Base-by-base conservation (phyloP, 2,888 invertebrate species). In the Minunthozetes semirufus region DNA sequence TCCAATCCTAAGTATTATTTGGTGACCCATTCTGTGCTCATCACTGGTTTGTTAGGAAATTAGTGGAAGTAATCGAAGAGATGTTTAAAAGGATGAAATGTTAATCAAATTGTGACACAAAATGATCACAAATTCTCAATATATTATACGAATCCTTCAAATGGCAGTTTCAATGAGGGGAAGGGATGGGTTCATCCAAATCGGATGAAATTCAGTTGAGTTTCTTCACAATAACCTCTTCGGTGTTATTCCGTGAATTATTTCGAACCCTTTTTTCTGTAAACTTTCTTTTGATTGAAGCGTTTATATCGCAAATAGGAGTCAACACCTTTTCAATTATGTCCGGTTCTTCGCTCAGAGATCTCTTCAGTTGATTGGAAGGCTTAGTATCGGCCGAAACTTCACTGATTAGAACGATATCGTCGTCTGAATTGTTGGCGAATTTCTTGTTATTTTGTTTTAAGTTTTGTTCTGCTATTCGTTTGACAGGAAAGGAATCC, bases 151-250 rank as follows among this genome's bases (percentile, higher is more conserved):
- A 19, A 22, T 5, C 15, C 13, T 17, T 48, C 15, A 48, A 48
- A 3, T 48, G 48, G 3, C n/a, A n/a, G 42, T 42, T 42, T 42
- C 8, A 53, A 53, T 53, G 19, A 53, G 5, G 17, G 19, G 15
- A 53, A 53, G 5, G 5, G 19, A 6, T n/a, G n/a, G n/a, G n/a
- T n/a, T n/a, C n/a, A n/a, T n/a, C n/a, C n/a, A n/a, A n/a, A n/a
- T n/a, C n/a, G n/a, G n/a, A n/a, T n/a, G n/a, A n/a, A n/a, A n/a
- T 25, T 9, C 22, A 61, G 25, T 61, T 61, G 29, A 61, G 25
- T 61, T 61, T 61, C 17, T 61, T 61, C 1, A 61, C 61, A 61
- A 61, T 61, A n/a, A 61, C 29, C 29, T 61, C 61, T 1, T 61
- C 61, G 29, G 27, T 9, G 13, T 29, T 27, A 29, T 13, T 61